A percentile compares a stretch with the other conserved stretches of the same genome.
Conservation (phyloP, 1,140 invertebrate species). For the Zaprionus davidi region DNA sequence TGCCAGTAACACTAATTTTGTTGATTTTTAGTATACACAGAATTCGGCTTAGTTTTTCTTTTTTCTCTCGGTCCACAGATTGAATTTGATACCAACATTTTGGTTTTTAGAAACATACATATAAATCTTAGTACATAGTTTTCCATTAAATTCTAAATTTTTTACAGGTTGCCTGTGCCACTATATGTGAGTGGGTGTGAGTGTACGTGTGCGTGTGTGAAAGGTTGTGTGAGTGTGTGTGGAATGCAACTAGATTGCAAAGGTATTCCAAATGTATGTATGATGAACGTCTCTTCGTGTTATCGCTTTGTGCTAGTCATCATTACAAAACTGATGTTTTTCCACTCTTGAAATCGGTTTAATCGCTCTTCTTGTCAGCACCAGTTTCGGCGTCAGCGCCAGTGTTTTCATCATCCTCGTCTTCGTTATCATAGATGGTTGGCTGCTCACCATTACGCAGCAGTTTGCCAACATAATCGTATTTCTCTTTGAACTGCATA, state of each 20-base stretch:
- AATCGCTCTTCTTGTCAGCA: slow-evolving; percentile 52
- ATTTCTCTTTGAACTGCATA: slow-evolving; percentile 98
- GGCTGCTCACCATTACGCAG: slow-evolving; percentile 96
- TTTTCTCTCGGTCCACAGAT: slow-evolving; percentile 22
- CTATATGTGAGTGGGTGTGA: slow-evolving; percentile 7
- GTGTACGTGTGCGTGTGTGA: neutral
- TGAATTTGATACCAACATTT: slow-evolving; percentile 32
- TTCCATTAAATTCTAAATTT: slow-evolving; percentile 35
- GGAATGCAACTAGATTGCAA: slow-evolving; percentile 36
- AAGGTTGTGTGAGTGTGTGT: slow-evolving; percentile 20
- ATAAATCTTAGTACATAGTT: slow-evolving; percentile 47
- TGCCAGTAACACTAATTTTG: slow-evolving; percentile 6
- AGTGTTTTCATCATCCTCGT: slow-evolving; percentile 86
- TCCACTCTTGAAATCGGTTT: slow-evolving; percentile 3
- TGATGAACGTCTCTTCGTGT: slow-evolving; percentile 11
- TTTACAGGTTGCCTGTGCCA: slow-evolving; percentile 41
- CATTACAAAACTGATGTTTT: slow-evolving; percentile 31
- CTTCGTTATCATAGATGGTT: slow-evolving; percentile 96
- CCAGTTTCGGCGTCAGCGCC: slow-evolving; percentile 58
- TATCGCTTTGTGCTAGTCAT: slow-evolving; percentile 41
- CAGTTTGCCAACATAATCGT: slow-evolving; percentile 95
- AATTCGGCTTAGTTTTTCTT: slow-evolving; percentile 10
- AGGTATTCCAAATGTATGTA: slow-evolving; percentile 17
- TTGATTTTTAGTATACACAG: slow-evolving; percentile 19
- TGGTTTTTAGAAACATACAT: slow-evolving; percentile 39